Base-by-base conservation (phyloP, 1,140 invertebrate genomes). In the Neodiprion fabricii region DNA sequence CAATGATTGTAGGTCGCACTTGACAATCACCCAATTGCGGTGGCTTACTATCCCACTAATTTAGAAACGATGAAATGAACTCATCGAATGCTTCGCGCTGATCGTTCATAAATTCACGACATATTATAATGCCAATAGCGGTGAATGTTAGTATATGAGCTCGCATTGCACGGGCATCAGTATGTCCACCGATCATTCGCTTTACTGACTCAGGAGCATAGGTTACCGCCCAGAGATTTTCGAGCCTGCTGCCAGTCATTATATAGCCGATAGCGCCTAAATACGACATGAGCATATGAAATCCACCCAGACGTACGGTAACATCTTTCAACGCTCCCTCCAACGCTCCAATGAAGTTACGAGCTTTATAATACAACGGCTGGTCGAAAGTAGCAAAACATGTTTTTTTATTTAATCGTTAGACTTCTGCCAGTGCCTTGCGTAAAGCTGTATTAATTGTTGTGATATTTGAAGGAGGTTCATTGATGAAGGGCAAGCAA, bases 161-260 rank as follows among this genome's bases (percentile, higher is more conserved):
- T 73, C 79, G 67, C 28, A 82, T 48, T 17, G 84, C 83, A 80
- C 86, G 76, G 48, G 81, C 73, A 74, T 85, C 85, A 66, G 84
- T 77, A 76, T 89, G 81, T 47, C 84, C 82, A 53, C 71, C 71
- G 65, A 89, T 53, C 79, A 87, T 86, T 73, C 85, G 81, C 17
- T 74, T 74, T 23, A 85, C 79, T 48, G 81, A 76, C 49, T 79
- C 78, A 70, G 74, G 8, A 9, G 80, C 81, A 78, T 79, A 84
- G n/a, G 82, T 75, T 9, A 23, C 74, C 8, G 72, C 66, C 72
- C 72, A 73, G 1, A 53, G n/a, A 14, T 48, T 53, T 74, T 73
- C 68, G 40, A 73, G 68, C 61, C 23, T 70, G 14, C 40, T 67
- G 17, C 17, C 17, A 21, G 17, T 21, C 17, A 21, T 21, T 21